Base-by-base conservation (phyloP, 2,888 invertebrate genomes). In the Furcula furcula region DNA sequence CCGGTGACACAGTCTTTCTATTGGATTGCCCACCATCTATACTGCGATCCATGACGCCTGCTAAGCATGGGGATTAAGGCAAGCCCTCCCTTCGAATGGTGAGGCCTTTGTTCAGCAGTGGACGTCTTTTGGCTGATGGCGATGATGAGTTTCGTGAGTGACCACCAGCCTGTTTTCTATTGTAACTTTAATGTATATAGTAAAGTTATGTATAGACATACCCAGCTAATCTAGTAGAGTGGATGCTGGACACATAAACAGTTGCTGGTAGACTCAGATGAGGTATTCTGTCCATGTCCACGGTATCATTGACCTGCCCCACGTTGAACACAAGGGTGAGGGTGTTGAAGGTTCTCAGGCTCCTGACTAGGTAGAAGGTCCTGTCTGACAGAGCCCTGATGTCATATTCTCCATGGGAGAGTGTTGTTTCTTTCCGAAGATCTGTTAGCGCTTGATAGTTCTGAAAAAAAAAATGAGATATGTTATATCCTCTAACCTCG, bases 251-350 rank as follows among this genome's bases (percentile, higher is more conserved):
- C 1, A 65, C 50, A 15, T 71, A 60, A 0, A 83, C 77, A 0
- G 55, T 64, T 7, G 80, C 52, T 0, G 71, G 69, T 4, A 48
- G 43, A 3, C 35, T 53, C 7, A 85, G 46, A 22, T 69, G 52
- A 0, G 64, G 54, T 0, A 76, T 53, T 30, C 58, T 54, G 7
- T 38, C 34, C 36, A 92, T 62, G 42, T 90, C 77, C 0, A 91
- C 67, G 0, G 57, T 51, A 36, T 88, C 79, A 7, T 73, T 43
- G 4, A 36, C 46, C 0, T 69, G 59, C 0, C 88, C 89, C 14
- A 92, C 85, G 62, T 93, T 93, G 38, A 91, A 76, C 2, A 91
- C 60, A n/a, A 91, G 69, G 0, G 80, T 74, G 39, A 66, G 57
- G 1, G 76, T 67, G 25, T 77, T 74, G 35, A 64, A 55, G 9